Conservation (phyloP, 2,888 invertebrate genomes). For the Tenthredo notha region DNA sequence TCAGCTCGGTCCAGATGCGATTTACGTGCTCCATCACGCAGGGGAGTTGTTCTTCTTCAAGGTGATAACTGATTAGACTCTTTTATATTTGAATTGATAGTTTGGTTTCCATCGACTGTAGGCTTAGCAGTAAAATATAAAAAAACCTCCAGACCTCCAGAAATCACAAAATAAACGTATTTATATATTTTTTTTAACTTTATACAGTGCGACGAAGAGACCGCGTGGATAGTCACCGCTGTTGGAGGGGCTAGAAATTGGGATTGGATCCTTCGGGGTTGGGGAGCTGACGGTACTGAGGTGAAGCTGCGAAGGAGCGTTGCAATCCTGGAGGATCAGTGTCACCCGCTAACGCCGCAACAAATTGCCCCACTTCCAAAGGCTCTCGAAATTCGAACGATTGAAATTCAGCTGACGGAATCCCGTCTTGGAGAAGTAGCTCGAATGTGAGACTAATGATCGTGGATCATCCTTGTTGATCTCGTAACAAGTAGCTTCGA, state of each 20-base stretch:
- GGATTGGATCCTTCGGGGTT: slow-evolving; percentile 70
- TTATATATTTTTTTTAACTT: background rate
- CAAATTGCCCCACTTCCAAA: slow-evolving; percentile 67
- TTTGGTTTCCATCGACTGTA: background rate
- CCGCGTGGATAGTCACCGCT: slow-evolving; percentile 65
- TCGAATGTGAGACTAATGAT: slow-evolving; percentile 42
- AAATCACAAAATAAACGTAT: background rate
- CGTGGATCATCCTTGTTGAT: background rate
- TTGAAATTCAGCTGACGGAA: slow-evolving; percentile 63
- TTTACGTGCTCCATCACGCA: slow-evolving; percentile 69
- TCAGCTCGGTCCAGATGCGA: slow-evolving; percentile 67
- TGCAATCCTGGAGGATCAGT: slow-evolving; percentile 65
- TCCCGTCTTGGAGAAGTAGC: slow-evolving; percentile 59
- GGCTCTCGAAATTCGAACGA: slow-evolving; percentile 60
- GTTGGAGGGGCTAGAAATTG: slow-evolving; percentile 60
- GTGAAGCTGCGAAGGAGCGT: slow-evolving; percentile 67
- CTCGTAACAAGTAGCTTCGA: background rate
- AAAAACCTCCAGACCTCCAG: no score
- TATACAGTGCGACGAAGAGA: slow-evolving; percentile 64
- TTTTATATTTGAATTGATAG: background rate
- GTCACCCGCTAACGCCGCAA: slow-evolving; percentile 58
- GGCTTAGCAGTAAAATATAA: background rate
- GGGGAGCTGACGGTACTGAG: slow-evolving; percentile 63
- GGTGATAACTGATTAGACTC: slow-evolving; percentile 59
- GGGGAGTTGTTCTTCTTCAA: slow-evolving; percentile 72